Evolutionary conservation across 2,797 vertebrate species (phyloP).

Genomic region (Lophius americanus): DNA sequence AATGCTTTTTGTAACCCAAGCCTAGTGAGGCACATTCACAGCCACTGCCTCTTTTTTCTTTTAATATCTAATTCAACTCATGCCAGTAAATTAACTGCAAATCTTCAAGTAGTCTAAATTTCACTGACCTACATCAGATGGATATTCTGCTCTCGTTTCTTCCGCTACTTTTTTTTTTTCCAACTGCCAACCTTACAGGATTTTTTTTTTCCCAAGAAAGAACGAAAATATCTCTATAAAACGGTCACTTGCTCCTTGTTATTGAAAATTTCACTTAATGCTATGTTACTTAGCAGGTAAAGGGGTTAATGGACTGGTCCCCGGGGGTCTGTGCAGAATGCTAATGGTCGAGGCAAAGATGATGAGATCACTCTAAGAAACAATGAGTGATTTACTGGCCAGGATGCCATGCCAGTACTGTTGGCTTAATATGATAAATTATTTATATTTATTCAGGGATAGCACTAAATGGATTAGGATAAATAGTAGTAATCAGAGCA

Average conservation of each 20-base stretch:
- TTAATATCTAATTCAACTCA: not conserved
- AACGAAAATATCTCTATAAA: conserved; percentile 27
- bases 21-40: conserved; percentile 26
- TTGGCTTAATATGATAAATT: conserved; percentile 55
- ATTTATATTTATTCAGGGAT: conserved; percentile 46
- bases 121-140: not conserved
- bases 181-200: not conserved
- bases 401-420: conserved; percentile 39
- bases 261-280: conserved; percentile 60
- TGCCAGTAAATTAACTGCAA: not conserved
- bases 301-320: conserved; percentile 73
- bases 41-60: conserved; percentile 18
- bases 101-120: not conserved
- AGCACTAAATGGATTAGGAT: conserved; percentile 6
- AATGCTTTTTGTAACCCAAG: conserved; percentile 66
- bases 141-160: not conserved
- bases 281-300: conserved; percentile 64
- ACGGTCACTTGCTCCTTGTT: conserved; percentile 29
- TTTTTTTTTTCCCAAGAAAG: not conserved
- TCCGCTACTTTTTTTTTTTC: not conserved
- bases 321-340: conserved; percentile 64
- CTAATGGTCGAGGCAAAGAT: conserved; percentile 77
- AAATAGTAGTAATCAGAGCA: not conserved
- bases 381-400: conserved; percentile 62
- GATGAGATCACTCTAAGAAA: conserved; percentile 80